A percentile compares a stretch with the other conserved stretches of the same genome.
These are phyloP conservation scores for Acheta domesticus DNA, from an alignment of 2,888 invertebrate genomes.

Conservation along the genomic window DNA sequence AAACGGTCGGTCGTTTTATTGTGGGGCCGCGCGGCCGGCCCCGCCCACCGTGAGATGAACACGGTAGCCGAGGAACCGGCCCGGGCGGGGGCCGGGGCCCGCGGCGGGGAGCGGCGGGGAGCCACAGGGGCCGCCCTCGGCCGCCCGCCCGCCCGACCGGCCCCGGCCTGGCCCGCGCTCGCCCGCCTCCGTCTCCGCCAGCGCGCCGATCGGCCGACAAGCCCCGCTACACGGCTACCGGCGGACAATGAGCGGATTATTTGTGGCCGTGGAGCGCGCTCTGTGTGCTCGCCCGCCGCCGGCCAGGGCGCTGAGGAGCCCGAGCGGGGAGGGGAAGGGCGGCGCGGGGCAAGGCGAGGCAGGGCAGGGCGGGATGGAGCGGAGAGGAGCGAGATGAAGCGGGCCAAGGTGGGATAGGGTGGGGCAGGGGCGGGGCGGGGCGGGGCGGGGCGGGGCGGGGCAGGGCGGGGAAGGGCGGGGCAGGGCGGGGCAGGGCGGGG, in stretches of 20 bases:
- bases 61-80: slow-evolving; percentile 7
- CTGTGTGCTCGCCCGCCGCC: too few species aligned
- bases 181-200: neutral
- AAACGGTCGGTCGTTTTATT: slow-evolving; percentile 1
- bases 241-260: slow-evolving; percentile 1
- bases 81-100: neutral
- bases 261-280: neutral
- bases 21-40: neutral
- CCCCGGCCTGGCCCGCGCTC: neutral
- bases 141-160: neutral
- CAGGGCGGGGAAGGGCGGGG: too few species aligned
- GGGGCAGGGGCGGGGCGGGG: too few species aligned
- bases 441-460: too few species aligned
- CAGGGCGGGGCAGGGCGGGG: too few species aligned
- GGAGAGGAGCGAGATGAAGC: too few species aligned
- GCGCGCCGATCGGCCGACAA: neutral
- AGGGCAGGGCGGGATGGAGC: fast-evolving
- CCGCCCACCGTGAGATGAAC: slow-evolving; percentile 1
- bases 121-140: neutral
- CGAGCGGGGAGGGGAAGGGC: too few species aligned
- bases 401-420: too few species aligned
- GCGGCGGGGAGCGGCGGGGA: neutral
- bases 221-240: neutral
- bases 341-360: too few species aligned
- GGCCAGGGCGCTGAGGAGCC: too few species aligned